Base-by-base conservation (phyloP, 2,888 invertebrate genomes). In the Phyllotreta striolata region DNA sequence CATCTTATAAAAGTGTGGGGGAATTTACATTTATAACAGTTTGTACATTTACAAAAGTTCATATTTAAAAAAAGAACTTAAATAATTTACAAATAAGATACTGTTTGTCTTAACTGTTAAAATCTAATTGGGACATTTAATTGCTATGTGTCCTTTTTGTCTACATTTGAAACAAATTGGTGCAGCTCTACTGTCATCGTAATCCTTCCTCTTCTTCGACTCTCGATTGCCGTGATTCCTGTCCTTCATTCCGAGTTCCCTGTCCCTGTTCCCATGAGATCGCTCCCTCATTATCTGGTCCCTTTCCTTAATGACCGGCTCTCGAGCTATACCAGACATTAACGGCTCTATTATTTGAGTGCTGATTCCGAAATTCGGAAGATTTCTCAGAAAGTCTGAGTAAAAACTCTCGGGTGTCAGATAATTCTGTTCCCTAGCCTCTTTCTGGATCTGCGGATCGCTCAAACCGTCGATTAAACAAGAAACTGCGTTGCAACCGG, bases 401-500 rank as follows among this genome's bases (percentile, higher is more conserved):
- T 72, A 75, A 6, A 76, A 64, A n/a, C 67, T 70, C 64, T 76
- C 76, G 24, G 76, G 76, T 1, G 74, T 73, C 35, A 73, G 58
- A 55, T 70, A 75, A 44, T 73, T 73, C 34, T 54, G 60, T 0
- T 70, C 52, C 66, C 69, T 74, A 10, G 75, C 73, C 49, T 74
- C 70, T 49, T 68, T 69, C 52, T 71, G 70, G 63, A 70, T 57
- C 37, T 63, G 67, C 5, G 68, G 68, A 58, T 76, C 72, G 41
- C 66, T 71, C 14, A 76, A 62, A 8, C 76, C 76, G 66, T 76
- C 75, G 58, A 76, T 74, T 14, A 76, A 55, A 56, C 75, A 75
- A 0, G 75, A 75, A 13, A 76, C 76, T 39, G 76, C 76, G 65
- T 75, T 72, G 62, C 63, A 63, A n/a, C 76, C 76, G 52, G 72